Base-by-base conservation (phyloP, 2,113 vertebrate species). In the Panthera uncia region DNA sequence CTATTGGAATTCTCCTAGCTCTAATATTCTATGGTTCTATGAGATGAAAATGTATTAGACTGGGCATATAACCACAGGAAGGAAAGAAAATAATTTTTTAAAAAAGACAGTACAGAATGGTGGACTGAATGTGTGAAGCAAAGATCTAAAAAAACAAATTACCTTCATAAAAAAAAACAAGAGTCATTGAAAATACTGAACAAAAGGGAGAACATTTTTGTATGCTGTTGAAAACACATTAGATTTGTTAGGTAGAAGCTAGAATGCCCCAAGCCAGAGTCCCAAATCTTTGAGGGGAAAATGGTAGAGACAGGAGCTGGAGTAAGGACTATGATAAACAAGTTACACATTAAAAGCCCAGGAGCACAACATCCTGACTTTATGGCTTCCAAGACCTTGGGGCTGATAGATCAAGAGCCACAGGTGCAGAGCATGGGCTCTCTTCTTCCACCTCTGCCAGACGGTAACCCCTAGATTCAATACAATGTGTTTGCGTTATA, bases 161-260 rank as follows among this genome's bases (percentile, higher is more conserved):
- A 85, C 94, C 41, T 81, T 76, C 31, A 79, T 25, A 15, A 86
- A 80, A 73, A 85, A 93, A 91, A 92, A 76, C 29, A 91, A 71
- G 5, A 50, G 12, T 6, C n/a, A 84, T 0, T 91, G 18, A 68
- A 87, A 48, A 76, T 27, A 80, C 0, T 78, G 10, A 78, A 85
- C 12, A 48, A 63, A 68, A 68, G 13, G 27, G 38, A 91, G 23
- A 87, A 13, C 48, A 79, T 66, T 84, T 50, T 50, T 25, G 10
- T 73, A 25, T 55, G 45, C 41, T 90, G 9, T 36, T 95, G 18
- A 57, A 97, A 94, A 89, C 29, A 93, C 31, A 61, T 61, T 9
- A 68, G 36, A 73, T 25, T 78, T 48, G 41, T 48, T 78, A 48
- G 74, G 27, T 48, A 78, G 27, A 48, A 78, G 74, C 27, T 31